These are phyloP conservation scores for Mustela lutreola DNA, from an alignment of 2,113 vertebrate genomes.

Conservation along the genomic window DNA sequence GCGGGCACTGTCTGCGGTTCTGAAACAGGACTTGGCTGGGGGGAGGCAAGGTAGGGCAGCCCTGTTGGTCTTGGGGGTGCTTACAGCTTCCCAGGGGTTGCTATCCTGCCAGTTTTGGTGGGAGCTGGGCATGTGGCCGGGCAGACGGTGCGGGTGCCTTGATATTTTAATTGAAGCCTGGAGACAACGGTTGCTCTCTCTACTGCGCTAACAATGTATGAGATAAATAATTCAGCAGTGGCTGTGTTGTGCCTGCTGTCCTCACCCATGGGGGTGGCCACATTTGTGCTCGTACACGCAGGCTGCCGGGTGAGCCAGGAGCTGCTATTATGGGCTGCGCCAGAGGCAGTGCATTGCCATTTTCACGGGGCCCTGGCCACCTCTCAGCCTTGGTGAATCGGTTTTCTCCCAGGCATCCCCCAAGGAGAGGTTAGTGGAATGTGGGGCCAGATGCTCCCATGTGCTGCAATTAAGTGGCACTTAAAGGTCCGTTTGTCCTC, in stretches of 20 bases:
- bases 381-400: background rate
- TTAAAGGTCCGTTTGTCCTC: slow-evolving; percentile 17
- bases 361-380: background rate
- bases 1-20: background rate
- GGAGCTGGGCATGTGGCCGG: slow-evolving; percentile 69
- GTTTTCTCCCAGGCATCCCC: background rate
- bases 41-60: background rate
- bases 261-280: slow-evolving; percentile 62
- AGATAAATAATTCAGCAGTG: slow-evolving; percentile 86
- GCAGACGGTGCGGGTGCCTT: slow-evolving; percentile 72
- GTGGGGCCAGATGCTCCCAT: background rate
- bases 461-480: slow-evolving; percentile 29
- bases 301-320: background rate
- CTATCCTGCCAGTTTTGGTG: slow-evolving; percentile 44
- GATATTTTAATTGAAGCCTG: slow-evolving; percentile 81
- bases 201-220: slow-evolving; percentile 78
- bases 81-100: background rate
- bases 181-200: slow-evolving; percentile 79
- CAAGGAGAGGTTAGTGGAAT: background rate
- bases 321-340: background rate
- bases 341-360: background rate
- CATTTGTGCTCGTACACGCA: background rate
- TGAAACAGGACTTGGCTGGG: background rate
- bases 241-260: slow-evolving; percentile 69
- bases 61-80: background rate